These are phyloP conservation scores for Torymus tubicola DNA, from an alignment of 2,888 invertebrate genomes.

Conservation along the genomic window DNA sequence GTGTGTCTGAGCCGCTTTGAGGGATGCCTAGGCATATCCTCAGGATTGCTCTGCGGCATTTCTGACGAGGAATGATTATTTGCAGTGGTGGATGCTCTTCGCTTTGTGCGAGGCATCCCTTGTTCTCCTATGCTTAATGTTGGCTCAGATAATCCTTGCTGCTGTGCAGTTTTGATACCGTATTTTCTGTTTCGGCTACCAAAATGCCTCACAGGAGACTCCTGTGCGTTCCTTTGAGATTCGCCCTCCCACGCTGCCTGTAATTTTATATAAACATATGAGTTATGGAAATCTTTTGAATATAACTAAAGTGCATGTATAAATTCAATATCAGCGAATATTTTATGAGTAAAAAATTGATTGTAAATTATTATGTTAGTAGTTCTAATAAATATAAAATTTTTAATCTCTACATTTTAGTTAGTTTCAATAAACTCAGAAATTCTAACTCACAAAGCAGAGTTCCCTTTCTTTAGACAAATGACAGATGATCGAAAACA, in stretches of 20 bases:
- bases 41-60: constrained; percentile 74
- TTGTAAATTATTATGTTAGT: too few relatives aligned
- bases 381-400: neutral
- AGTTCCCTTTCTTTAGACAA: constrained; percentile 30
- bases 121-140: constrained; percentile 65
- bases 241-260: constrained; percentile 63
- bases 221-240: constrained; percentile 40
- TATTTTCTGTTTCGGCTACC: constrained; percentile 41
- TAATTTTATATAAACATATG: constrained; percentile 28
- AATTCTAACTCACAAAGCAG: constrained; percentile 26
- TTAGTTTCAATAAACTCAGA: neutral
- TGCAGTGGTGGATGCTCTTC: constrained; percentile 75
- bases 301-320: too few relatives aligned
- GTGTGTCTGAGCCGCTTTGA: constrained; percentile 74
- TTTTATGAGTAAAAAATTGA: neutral
- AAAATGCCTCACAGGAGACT: constrained; percentile 42
- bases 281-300: too few relatives aligned
- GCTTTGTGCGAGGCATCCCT: constrained; percentile 76
- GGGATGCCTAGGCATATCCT: constrained; percentile 73
- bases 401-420: neutral
- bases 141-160: constrained; percentile 56
- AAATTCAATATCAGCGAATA: neutral
- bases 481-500: constrained; percentile 36
- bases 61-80: constrained; percentile 71
- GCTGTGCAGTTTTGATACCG: constrained; percentile 37